Base-by-base conservation (phyloP, 2,113 vertebrate genomes). In the Etheostoma spectabile region DNA sequence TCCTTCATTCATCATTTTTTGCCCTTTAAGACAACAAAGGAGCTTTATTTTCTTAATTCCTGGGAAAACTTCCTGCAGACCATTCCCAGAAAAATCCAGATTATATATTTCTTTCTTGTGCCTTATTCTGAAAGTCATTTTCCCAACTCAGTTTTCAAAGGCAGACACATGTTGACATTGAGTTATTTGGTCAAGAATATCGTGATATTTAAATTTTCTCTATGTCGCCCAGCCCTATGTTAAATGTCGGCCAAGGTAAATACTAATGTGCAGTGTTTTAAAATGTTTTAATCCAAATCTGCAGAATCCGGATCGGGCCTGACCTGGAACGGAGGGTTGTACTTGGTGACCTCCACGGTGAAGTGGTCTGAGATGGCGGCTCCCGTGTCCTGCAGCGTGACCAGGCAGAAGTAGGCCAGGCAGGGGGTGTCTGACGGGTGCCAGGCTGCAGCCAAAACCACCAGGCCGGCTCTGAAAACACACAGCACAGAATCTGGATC, bases 281-380 rank as follows among this genome's bases (percentile, higher is more conserved):
- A 27, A 27, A 27, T 27, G 27, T 27, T 27, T 27, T 27, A 27
- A 27, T 27, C 27, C 27, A 2, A 27, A 27, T 27, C 27, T 53
- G 48, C 62, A 59, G 35, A 4, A 21, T 19, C 12, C 14, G 73
- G 49, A 24, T 16, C 1, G 4, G 35, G 33, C 66, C 27, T 75
- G 76, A 99, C 98, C 97, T 97, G 96, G 91, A 99, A 99, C 1
- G 94, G 93, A 0, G 97, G 95, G 80, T 95, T 97, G 90, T 97
- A 96, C 61, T 97, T 98, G 51, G 97, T 99, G 84, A 99, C 98
- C 80, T 99, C 98, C 60, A 99, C 96, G 0, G 93, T 94, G n/a
- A 99, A 87, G 0, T 96, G 93, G 56, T 97, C 97, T 8, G 96
- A 94, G 88, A 96, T 93, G 49, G 96, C 76, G 61, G 59, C 87